These are phyloP conservation scores for Cervus canadensis DNA, from an alignment of 2,113 vertebrate species.

Conservation along the genomic window DNA sequence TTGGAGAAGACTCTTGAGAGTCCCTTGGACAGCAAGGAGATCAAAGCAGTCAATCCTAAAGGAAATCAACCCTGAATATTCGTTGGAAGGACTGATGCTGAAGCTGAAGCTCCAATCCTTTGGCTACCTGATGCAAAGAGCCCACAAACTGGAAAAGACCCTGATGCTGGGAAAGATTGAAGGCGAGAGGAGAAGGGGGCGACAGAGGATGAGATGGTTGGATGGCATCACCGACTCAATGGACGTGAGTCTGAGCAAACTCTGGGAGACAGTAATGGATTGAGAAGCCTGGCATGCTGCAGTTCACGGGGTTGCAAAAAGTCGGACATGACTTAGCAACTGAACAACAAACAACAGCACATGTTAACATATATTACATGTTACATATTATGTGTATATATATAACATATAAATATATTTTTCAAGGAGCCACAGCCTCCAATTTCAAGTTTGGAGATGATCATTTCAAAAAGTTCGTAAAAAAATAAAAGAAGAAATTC, in stretches of 20 bases:
- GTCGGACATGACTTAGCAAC: rapidly evolving
- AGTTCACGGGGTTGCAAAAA: neutral
- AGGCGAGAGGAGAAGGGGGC: neutral
- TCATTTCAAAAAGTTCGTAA: neutral
- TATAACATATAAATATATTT: neutral
- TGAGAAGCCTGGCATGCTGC: neutral
- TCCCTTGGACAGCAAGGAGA: neutral
- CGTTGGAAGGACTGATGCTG: neutral
- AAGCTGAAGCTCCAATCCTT: neutral
- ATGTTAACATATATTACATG: neutral
- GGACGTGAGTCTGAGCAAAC: neutral
- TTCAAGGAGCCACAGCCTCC: neutral
- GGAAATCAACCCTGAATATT: neutral
- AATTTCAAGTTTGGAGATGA: neutral
- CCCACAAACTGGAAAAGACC: rapidly evolving
- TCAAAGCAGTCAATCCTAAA: neutral
- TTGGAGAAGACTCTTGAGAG: neutral
- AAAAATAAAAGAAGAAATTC: neutral
- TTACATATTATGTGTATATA: neutral
- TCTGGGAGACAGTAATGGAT: neutral
- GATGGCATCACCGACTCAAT: neutral
- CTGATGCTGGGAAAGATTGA: neutral
- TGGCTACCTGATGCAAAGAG: neutral
- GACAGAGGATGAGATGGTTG: neutral
- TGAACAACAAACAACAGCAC: neutral